Base-by-base conservation (phyloP, 2,797 vertebrate genomes). In the Fundulus diaphanus region DNA sequence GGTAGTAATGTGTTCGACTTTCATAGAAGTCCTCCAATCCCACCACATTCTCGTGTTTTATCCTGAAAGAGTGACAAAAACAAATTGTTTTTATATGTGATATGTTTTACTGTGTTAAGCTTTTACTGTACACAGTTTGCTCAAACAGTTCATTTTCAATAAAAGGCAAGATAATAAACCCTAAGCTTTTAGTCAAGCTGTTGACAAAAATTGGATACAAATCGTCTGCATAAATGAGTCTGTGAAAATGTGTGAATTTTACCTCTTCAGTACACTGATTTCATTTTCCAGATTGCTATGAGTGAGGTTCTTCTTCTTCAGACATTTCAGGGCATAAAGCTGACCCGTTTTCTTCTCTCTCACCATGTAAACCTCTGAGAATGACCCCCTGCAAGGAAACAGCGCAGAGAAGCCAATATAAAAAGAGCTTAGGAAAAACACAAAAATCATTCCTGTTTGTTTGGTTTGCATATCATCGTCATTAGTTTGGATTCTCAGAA, bases 11-110 rank as follows among this genome's bases (percentile, higher is more conserved):
- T 5, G 97, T 97, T 27, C 92, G 83, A 24, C 95, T 98, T 90
- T 99, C 98, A 0, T 99, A 99, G 92, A 99, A 97, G 46, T 99
- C 98, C 81, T 98, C 97, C 85, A 99, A 92, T 29, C 96, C 96
- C 80, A 99, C 96, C 0, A 99, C 97, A 77, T 99, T 98, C 18
- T 97, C 96, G 0, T 99, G 98, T 75, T 98, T 97, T 92, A 99
- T 97, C 90, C 98, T 99, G 85, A 74, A 80, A 83, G 2, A 57
- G 22, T 2, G 27, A 72, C 35, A 75, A 46, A 68, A 22, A 59
- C 22, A n/a, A 7, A 29, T 49, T 6, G 6, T 13, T 24, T 24
- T 37, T 56, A 3, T 12, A n/a, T 27, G 5, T 40, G 1, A 65
- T 40, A 22, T 1, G 7, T 24, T 37, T 61, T 61, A 40, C 61